A percentile compares a stretch with the other conserved stretches of the same genome.
phyloP scores from a whole-genome alignment of 1,140 invertebrate genomes.

The Calliphora vicina region DNA sequence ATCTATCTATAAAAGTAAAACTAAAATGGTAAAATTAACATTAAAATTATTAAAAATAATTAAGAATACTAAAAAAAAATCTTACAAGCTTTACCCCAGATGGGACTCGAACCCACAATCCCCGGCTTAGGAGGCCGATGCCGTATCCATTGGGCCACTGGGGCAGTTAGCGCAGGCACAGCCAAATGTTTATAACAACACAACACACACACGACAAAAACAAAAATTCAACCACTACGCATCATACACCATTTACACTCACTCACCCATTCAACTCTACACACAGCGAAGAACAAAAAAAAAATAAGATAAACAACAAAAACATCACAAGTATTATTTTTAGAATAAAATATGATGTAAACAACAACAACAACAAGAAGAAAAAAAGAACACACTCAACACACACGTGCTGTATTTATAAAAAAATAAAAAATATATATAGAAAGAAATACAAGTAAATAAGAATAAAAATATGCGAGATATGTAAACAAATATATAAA shows the following conservation, averaged over 20 bases:
- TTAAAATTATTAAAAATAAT: slow-evolving; percentile 18
- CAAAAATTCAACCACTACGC: not conserved
- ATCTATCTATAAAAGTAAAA: not conserved
- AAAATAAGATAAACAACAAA: not conserved
- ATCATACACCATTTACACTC: not conserved
- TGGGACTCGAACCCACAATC: slow-evolving; percentile 50
- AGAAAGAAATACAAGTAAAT: no score
- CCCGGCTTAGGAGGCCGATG: slow-evolving; percentile 48
- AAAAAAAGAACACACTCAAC: no score
- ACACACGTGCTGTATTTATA: no score
- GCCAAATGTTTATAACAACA: not conserved
- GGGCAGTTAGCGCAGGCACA: slow-evolving; percentile 58
- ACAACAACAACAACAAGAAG: not conserved
- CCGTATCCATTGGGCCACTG: slow-evolving; percentile 48
- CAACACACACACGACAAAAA: no score
- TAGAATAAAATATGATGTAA: not conserved
- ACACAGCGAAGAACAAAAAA: no score
- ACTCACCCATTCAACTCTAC: no score
- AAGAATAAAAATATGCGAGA: no score
- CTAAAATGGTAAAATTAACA: not conserved
- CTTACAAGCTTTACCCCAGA: slow-evolving; percentile 42
- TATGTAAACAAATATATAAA: no score
- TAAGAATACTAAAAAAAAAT: slow-evolving; percentile 29
- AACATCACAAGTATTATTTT: slow-evolving; percentile 27
- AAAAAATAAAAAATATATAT: no score